These are phyloP conservation scores for Hydrozoanthus gracilis DNA, from an alignment of 92 coral and sea anemone species.

Conservation along the genomic window DNA sequence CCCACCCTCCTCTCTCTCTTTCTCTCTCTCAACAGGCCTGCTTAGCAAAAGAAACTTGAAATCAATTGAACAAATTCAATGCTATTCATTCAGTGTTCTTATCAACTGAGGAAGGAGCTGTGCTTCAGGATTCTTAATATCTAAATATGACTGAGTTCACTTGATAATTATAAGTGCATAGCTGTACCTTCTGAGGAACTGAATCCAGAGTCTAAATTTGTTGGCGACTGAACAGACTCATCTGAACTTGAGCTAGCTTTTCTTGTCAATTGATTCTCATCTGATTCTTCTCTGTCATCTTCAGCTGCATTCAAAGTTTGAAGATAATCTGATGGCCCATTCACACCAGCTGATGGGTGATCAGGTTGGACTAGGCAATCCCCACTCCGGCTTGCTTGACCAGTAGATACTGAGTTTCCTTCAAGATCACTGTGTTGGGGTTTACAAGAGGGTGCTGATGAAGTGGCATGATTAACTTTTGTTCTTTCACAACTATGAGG, in stretches of 20 bases:
- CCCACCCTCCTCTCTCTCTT: too few species aligned
- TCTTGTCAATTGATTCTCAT: not conserved
- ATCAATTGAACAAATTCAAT: too few species aligned
- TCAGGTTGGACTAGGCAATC: not conserved
- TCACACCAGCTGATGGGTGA: not conserved
- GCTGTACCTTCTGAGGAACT: slow-evolving; percentile 27
- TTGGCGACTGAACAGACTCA: slow-evolving; percentile 27
- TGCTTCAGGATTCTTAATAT: not conserved
- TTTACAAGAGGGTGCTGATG: not conserved
- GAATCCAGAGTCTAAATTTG: slow-evolving; percentile 7
- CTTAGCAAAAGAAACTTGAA: too few species aligned
- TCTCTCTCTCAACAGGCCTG: too few species aligned
- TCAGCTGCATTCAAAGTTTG: not conserved
- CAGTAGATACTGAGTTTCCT: not conserved
- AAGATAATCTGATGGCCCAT: not conserved
- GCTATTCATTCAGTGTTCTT: too few species aligned
- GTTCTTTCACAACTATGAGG: not conserved
- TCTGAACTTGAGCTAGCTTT: slow-evolving; percentile 16
- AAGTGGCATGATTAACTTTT: not conserved
- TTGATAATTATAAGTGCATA: not conserved
- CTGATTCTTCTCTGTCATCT: not conserved
- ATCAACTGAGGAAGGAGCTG: too few species aligned
- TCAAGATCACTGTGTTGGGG: not conserved
- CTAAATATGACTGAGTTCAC: too few species aligned
- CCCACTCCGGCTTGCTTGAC: not conserved